These are phyloP conservation scores for Mustelus asterias DNA, from an alignment of 2,113 vertebrate genomes.

Conservation along the genomic window DNA sequence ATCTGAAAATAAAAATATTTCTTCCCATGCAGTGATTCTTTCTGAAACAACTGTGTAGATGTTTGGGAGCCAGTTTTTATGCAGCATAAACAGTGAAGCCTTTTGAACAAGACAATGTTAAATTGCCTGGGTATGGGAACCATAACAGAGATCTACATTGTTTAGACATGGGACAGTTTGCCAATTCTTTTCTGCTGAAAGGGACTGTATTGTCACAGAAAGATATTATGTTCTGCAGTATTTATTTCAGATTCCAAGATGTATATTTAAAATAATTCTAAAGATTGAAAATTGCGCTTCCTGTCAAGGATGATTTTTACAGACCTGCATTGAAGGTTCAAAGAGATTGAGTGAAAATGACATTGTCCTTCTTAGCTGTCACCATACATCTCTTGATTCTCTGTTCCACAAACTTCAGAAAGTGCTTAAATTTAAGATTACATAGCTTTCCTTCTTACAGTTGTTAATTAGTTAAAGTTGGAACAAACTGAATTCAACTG, in stretches of 20 bases:
- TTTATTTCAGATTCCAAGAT: neutral
- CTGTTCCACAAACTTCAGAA: neutral
- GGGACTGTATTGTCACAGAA: neutral
- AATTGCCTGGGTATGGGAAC: neutral
- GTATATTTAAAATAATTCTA: neutral
- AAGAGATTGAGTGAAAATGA: neutral
- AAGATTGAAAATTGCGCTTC: neutral
- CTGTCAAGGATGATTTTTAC: neutral
- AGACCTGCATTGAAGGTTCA: neutral
- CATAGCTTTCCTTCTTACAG: neutral
- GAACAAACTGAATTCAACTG: neutral
- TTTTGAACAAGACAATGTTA: neutral
- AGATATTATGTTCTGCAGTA: neutral
- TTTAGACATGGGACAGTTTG: neutral
- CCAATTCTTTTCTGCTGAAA: conserved; percentile 5
- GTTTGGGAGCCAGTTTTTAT: neutral
- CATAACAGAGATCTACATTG: neutral
- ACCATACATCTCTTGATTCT: neutral
- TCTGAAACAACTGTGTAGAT: neutral
- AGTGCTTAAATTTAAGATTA: neutral
- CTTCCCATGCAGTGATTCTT: neutral
- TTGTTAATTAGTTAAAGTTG: neutral
- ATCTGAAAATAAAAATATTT: neutral
- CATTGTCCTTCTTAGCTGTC: neutral
- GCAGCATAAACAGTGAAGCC: neutral